Conservation (phyloP, 2,888 invertebrate genomes). For the Archips xylosteana region DNA sequence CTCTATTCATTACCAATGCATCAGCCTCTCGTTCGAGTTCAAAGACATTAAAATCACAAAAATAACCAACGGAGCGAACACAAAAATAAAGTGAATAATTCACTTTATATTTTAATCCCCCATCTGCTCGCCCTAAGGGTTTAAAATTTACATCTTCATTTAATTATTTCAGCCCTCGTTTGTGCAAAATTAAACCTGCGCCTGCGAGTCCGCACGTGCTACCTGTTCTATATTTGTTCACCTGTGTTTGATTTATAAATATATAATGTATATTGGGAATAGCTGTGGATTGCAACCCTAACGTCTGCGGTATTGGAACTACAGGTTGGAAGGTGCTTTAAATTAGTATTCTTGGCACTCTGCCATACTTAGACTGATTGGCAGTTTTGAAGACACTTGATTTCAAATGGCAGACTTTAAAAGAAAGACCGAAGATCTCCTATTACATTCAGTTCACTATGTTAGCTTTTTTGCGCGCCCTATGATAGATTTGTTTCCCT, state of each 20-base stretch:
- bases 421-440: no score
- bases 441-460: no score
- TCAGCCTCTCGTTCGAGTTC: not conserved
- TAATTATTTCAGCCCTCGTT: slow-evolving; percentile 27
- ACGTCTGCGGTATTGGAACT: no score
- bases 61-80: not conserved
- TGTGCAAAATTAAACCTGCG: slow-evolving; percentile 15
- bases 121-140: slow-evolving; percentile 13
- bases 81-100: slow-evolving; percentile 8
- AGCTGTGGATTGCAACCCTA: no score
- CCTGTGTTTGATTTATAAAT: slow-evolving; percentile 4
- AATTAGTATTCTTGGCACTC: no score
- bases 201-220: slow-evolving; percentile 2
- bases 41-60: not conserved
- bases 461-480: no score
- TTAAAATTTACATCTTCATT: slow-evolving; percentile 31
- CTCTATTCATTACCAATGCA: not conserved
- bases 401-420: no score
- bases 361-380: no score
- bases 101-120: slow-evolving; percentile 13
- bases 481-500: no score
- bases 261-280: no score
- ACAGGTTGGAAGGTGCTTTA: no score
- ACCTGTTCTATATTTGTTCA: slow-evolving; percentile 9
- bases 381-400: no score